These are phyloP conservation scores for Lichenostomus cassidix DNA, from an alignment of 2,113 vertebrate genomes.

Conservation along the genomic window DNA sequence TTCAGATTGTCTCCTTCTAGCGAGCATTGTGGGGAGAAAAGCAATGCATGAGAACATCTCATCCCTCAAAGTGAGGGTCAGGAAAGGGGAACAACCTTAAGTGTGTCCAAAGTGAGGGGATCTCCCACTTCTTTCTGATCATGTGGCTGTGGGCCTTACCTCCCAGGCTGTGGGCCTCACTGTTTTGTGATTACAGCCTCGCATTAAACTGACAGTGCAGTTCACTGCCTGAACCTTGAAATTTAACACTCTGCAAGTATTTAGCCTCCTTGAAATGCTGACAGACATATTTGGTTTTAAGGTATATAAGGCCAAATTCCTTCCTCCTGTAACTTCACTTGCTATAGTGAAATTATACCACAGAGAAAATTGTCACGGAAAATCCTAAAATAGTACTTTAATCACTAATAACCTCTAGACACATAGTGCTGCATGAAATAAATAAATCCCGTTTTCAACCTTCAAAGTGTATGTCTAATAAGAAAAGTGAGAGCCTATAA, in stretches of 20 bases:
- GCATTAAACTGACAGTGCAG: not conserved
- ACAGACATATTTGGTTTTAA: conserved; percentile 15
- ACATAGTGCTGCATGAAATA: not conserved
- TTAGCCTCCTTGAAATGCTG: conserved; percentile 30
- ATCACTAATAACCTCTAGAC: not conserved
- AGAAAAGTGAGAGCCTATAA: not conserved
- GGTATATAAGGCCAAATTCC: conserved; percentile 5
- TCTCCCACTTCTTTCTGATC: not conserved
- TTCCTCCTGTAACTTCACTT: not conserved
- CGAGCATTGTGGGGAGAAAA: not conserved
- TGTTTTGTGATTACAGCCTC: not conserved
- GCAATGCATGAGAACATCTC: not conserved
- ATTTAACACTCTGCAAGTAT: not conserved
- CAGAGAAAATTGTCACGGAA: not conserved
- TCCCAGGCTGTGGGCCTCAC: no score
- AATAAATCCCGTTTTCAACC: conserved; percentile 15
- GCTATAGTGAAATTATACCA: not conserved
- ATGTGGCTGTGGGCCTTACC: not conserved
- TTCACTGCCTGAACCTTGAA: not conserved
- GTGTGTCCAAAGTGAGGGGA: not conserved
- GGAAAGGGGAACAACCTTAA: not conserved
- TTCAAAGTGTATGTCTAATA: conserved; percentile 1
- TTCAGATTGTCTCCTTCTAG: not conserved
- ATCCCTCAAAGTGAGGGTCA: not conserved
- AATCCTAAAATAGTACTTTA: conserved; percentile 20